Evolutionary conservation across 2,888 invertebrate genomes (phyloP), one percentile per base, ranked within the genome.

Genomic region (Cerastis leucographa): DNA sequence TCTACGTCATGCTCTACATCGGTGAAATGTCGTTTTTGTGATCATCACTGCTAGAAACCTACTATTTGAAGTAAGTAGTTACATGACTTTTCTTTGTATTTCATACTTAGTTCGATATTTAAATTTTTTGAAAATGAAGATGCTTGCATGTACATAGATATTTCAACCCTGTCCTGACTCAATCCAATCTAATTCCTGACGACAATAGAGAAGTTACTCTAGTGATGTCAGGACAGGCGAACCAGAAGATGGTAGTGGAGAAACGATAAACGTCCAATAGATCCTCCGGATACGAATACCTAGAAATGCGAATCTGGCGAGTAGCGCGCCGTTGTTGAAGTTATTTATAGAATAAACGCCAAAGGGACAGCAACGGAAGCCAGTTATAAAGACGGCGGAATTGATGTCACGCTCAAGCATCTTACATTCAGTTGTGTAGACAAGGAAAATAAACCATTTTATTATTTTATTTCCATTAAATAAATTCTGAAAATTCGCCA

Each of bases 341-440:
- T 70, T 78, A 81, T 81, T 68, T 70, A 81, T 76, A 76, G 65
- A 81, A 61, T 82, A 69, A 46, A 71, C 49, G 25, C 61, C 81
- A 78, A 83, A 83, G 69, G 46, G 68, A 77, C 19, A 22, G 46
- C 65, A 54, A 42, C 49, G 68, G 72, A 78, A 77, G 61, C 65
- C 61, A 56, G 65, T 72, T 77, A 65, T 51, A 69, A 71, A 68
- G 78, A 54, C 46, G 25, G 35, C 46, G 66, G 71, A 69, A 71
- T 69, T 81, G 54, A 71, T 61, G 51, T 71, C 68, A 59, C 64
- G 59, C 25, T 80, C 54, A 61, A 49, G 46, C 54, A 44, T 56
- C 49, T 42, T 49, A 66, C 8, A 54, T 64, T 62, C 40, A 66
- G 29, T 40, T 62, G 44, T 42, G n/a, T 46, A 29, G n/a, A n/a